Base-by-base conservation (phyloP, 2,113 vertebrate genomes). In the Sturnira hondurensis region DNA sequence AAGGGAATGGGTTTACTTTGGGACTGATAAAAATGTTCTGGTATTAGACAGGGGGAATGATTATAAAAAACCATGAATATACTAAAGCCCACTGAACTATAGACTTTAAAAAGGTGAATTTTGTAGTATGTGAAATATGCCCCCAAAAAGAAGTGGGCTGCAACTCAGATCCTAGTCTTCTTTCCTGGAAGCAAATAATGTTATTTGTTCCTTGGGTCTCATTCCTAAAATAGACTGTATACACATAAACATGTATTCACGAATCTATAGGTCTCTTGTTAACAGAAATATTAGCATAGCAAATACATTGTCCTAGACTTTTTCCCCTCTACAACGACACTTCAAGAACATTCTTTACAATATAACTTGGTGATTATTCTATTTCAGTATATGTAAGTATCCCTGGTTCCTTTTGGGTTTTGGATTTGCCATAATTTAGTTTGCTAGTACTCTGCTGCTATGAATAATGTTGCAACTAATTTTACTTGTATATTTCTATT, bases 401-500 rank as follows among this genome's bases (percentile, higher is more conserved):
- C 67, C 20, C 74, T 94, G 41, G 94, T n/a, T 86, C 31, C 19
- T 90, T 47, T 93, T 58, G 86, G 58, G 50, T 96, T 85, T 36
- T 19, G 7, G 36, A 77, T 50, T 93, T 38, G 28, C 36, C 78
- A 47, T 58, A 74, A 68, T 70, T 95, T 73, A 91, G 58, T 82
- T 93, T 71, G 24, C 52, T 63, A 76, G 36, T 92, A 36, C 71
- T 89, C 58, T 83, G 26, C 10, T 73, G 16, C 41, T 91, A 70
- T 24, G 90, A 82, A 76, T 50, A 92, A 68, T 24, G 9, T 43
- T 89, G 16, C n/a, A 71, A 67, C 45, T 91, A 74, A 88, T 80
- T 68, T 88, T 31, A 16, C 73, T 50, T 41, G 47, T 81, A 80
- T 65, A 65, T 89, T 47, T 90, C 47, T 6, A 41, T 33, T 74